These are phyloP conservation scores for Numida meleagris DNA, from an alignment of 2,113 vertebrate species.

Conservation along the genomic window DNA sequence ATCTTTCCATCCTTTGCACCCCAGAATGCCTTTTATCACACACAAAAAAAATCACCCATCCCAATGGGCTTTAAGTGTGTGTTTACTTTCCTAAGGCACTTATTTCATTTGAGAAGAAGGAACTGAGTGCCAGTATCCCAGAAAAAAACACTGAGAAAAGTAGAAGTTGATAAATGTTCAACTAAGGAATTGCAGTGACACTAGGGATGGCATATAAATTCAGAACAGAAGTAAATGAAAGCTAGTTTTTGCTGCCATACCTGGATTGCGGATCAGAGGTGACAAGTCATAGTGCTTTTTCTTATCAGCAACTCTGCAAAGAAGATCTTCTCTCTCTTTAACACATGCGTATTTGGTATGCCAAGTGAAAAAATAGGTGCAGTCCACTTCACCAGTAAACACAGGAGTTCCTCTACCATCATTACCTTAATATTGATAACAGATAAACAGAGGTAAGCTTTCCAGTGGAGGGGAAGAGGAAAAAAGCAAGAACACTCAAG, in stretches of 20 bases:
- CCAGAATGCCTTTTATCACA: background rate
- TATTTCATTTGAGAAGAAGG: background rate
- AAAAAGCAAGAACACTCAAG: background rate
- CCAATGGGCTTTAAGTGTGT: background rate
- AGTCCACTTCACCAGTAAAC: conserved; percentile 90
- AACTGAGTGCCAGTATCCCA: background rate
- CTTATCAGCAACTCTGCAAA: conserved; percentile 82
- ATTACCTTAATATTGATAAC: conserved; percentile 40
- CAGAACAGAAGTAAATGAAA: background rate
- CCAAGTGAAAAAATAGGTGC: conserved; percentile 96
- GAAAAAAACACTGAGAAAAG: background rate
- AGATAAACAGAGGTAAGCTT: background rate
- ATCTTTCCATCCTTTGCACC: background rate
- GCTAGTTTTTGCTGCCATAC: conserved; percentile 64
- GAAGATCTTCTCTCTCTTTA: conserved; percentile 88
- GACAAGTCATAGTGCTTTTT: conserved; percentile 89
- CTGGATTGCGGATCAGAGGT: conserved; percentile 82
- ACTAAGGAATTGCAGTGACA: background rate
- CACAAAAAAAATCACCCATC: background rate
- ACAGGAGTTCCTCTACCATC: conserved; percentile 83
- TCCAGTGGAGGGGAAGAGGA: background rate
- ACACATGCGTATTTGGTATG: conserved; percentile 88
- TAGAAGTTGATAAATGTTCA: background rate
- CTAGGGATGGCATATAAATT: background rate
- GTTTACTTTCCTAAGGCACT: background rate